A percentile compares a stretch with the other conserved stretches of the same genome.
phyloP scores from a whole-genome alignment of 2,888 invertebrate species.

The Nomada flava region DNA sequence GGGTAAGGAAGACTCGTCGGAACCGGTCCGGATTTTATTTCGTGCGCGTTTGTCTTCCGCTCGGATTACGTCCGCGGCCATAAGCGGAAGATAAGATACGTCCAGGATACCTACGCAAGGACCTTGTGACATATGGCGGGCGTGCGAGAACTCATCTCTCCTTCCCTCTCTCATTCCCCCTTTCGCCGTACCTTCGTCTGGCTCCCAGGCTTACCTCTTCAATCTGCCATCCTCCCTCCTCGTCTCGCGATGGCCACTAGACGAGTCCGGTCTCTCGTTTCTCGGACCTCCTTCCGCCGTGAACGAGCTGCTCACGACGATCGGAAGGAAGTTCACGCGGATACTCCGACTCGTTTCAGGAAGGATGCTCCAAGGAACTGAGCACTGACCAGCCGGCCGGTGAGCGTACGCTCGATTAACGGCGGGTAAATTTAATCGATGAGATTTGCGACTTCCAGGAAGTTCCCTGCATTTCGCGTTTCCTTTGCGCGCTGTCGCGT shows the following conservation, averaged over 20 bases:
- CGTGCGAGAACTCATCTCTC: conserved; percentile 61
- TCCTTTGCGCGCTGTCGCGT: conserved; percentile 5
- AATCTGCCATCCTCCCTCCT: conserved; percentile 19
- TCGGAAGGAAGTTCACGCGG: conserved; percentile 75
- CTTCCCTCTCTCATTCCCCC: neutral
- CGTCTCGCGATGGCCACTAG: neutral
- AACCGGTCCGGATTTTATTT: conserved; percentile 79
- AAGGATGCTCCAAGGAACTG: conserved; percentile 46
- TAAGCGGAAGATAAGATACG: conserved; percentile 79
- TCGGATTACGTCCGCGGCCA: conserved; percentile 76
- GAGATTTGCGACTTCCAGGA: conserved; percentile 30
- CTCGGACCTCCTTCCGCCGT: conserved; percentile 35
- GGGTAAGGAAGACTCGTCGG: conserved; percentile 71
- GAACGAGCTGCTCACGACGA: conserved; percentile 32
- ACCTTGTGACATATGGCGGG: conserved; percentile 77
- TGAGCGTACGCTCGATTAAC: conserved; percentile 49
- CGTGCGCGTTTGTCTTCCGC: conserved; percentile 78
- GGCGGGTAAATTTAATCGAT: conserved; percentile 48
- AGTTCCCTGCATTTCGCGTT: conserved; percentile 38
- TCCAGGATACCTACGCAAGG: conserved; percentile 71
- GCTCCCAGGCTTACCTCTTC: conserved; percentile 8
- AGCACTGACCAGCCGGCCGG: conserved; percentile 36
- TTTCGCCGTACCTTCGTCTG: neutral
- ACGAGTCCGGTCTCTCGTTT: conserved; percentile 27
- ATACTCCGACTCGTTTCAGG: conserved; percentile 46